Conservation (phyloP, 2,888 invertebrate genomes). For the Eupithecia tripunctaria region DNA sequence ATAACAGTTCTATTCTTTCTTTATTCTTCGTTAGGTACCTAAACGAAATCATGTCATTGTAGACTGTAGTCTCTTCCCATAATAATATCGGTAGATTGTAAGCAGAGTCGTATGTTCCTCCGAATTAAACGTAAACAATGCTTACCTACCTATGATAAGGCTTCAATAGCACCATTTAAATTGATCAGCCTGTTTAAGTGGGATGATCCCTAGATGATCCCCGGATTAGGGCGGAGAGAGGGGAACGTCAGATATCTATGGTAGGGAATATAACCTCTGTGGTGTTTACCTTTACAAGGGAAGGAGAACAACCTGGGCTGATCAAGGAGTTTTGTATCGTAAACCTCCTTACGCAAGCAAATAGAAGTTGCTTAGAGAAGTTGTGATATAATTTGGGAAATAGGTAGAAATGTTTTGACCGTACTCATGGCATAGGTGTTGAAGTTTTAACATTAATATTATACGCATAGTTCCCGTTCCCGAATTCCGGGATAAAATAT, state of each 20-base stretch:
- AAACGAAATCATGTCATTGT: not conserved
- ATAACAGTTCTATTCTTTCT: no score
- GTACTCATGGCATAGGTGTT: no score
- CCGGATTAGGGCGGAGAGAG: constrained; percentile 52
- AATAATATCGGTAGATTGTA: not conserved
- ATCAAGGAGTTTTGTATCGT: not conserved
- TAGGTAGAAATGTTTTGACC: no score
- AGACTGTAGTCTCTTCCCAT: not conserved
- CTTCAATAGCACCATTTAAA: constrained; percentile 61
- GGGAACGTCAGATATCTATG: constrained; percentile 30
- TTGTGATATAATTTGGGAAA: no score
- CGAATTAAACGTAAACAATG: constrained; percentile 64
- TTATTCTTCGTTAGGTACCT: not conserved
- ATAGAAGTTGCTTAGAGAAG: no score
- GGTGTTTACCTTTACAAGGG: constrained; percentile 6
- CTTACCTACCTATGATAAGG: constrained; percentile 51
- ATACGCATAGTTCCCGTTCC: no score
- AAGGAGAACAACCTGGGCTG: not conserved
- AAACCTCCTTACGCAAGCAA: not conserved
- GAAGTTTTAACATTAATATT: no score
- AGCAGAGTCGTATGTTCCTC: constrained; percentile 33
- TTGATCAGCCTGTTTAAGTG: constrained; percentile 66
- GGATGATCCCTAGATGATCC: constrained; percentile 64
- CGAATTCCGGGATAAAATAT: no score
- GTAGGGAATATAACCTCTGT: not conserved